Base-by-base conservation (phyloP, 2,797 vertebrate species). In the Paratrypauchen microcephalus region DNA sequence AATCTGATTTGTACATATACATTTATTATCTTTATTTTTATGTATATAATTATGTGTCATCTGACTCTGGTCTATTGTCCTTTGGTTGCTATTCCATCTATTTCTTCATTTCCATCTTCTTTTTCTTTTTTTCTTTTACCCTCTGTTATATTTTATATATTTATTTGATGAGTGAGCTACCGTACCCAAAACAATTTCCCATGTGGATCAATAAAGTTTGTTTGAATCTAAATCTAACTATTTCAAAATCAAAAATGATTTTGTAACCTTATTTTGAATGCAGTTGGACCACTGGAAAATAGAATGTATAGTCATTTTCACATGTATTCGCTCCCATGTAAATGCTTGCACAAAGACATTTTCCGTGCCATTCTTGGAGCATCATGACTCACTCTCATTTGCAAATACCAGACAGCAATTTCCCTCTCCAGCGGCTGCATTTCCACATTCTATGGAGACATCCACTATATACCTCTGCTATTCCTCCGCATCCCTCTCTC, bases 401-500 rank as follows among this genome's bases (percentile, higher is more conserved):
- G 58, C n/a, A 75, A 71, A 55, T 2, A 9, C 3, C 48, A 21
- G 16, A 28, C 21, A 64, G 9, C 24, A 69, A 55, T 62, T 69
- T 68, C 54, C n/a, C 11, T 39, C 54, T 62, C 32, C 68, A 30
- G 26, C 66, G 24, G 58, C 23, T 28, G 62, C 39, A 61, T 72
- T 65, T 75, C 66, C 76, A 16, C 64, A 47, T 58, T 54, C 56
- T 15, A 58, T 36, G 30, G 16, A 66, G 50, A 36, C 72, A 64
- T 57, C 55, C 24, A 24, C 24, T 28, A 57, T 55, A 21, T 57
- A 70, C 65, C 16, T 64, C 45, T 65, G 48, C 65, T 71, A 39
- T 32, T 11, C 58, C 47, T 72, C 80, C 72, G 74, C 62, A 70
- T 26, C 36, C 7, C 1, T 55, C 66, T 68, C 52, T 36, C 32